Conservation (phyloP, 1,140 invertebrate genomes). For the Parapsyche elsis region DNA sequence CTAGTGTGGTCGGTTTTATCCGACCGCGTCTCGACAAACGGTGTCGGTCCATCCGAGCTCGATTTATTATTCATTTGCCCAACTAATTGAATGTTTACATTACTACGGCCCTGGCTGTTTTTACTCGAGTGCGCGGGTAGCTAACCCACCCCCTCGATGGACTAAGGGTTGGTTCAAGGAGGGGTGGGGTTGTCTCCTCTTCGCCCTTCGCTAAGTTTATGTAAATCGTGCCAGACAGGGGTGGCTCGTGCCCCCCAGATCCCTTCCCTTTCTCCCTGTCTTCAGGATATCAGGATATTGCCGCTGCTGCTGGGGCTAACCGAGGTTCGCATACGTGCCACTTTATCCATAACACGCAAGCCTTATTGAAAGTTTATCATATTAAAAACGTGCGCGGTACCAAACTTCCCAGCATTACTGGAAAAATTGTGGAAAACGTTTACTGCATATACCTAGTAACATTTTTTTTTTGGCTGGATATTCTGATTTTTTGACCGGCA, state of each 20-base stretch:
- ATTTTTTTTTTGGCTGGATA: too few species aligned
- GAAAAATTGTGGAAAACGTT: neutral
- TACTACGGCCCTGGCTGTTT: constrained; percentile 38
- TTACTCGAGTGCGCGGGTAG: constrained; percentile 34
- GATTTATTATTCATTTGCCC: constrained; percentile 51
- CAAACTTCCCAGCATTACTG: neutral
- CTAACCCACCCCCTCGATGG: neutral
- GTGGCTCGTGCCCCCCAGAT: neutral
- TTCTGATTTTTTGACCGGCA: too few species aligned
- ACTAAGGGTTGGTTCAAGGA: neutral
- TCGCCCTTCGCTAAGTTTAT: constrained; percentile 29
- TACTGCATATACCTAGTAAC: too few species aligned
- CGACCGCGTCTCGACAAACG: neutral
- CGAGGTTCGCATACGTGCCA: constrained; percentile 3
- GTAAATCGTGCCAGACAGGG: constrained; percentile 9
- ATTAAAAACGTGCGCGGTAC: constrained; percentile 24
- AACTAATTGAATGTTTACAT: constrained; percentile 54
- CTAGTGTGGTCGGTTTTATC: neutral
- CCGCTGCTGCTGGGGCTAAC: neutral
- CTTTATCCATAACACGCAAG: neutral
- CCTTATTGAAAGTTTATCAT: constrained; percentile 33
- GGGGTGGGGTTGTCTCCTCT: neutral
- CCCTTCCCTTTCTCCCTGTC: neutral
- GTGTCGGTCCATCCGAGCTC: constrained; percentile 9
- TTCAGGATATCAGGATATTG: constrained; percentile 22